Base-by-base conservation (phyloP, 2,888 invertebrate genomes). In the Diachrysia chrysitis region DNA sequence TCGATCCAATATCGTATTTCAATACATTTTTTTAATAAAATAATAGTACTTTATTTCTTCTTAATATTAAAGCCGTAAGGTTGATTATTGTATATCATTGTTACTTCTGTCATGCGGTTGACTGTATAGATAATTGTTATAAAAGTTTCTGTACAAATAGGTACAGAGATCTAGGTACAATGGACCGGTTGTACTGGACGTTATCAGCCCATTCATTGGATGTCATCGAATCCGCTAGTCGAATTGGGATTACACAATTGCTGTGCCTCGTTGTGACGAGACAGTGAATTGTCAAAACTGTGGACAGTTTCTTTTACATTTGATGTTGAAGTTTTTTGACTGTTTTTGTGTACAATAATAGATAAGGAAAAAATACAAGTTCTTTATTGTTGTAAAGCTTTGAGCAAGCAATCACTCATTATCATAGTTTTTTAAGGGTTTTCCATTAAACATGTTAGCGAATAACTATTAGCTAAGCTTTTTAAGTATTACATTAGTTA, bases 171-270 rank as follows among this genome's bases (percentile, higher is more conserved):
- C 59, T 65, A 55, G 21, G 19, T 61, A 78, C 79, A 82, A 83
- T 77, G 79, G 78, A 77, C 73, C 68, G 55, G 76, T 79, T 82
- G 81, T 78, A 73, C 77, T 69, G 71, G 81, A 84, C 80, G 83
- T 80, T 84, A 85, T 83, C 82, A 79, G 69, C 60, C 83, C 76
- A 85, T 87, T 87, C 83, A 84, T 73, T 74, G 73, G 79, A 85
- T 85, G 89, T 87, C 89, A 87, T 88, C 87, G 86, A 77, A 83
- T 85, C 82, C 76, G 79, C 81, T 78, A 82, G 78, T 71, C 78
- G 77, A 79, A 81, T 82, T 84, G 82, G 77, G 81, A 86, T 88
- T 87, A 86, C 84, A 83, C 85, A 88, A 89, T 83, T 69, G 79
- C 63, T 58, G 66, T 82, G 86, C 78, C 72, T 63, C 87, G 87